Evolutionary conservation across 1,140 invertebrate species (phyloP), one percentile per base, ranked within the genome.

Genomic region (Tigriopus japonicus): DNA sequence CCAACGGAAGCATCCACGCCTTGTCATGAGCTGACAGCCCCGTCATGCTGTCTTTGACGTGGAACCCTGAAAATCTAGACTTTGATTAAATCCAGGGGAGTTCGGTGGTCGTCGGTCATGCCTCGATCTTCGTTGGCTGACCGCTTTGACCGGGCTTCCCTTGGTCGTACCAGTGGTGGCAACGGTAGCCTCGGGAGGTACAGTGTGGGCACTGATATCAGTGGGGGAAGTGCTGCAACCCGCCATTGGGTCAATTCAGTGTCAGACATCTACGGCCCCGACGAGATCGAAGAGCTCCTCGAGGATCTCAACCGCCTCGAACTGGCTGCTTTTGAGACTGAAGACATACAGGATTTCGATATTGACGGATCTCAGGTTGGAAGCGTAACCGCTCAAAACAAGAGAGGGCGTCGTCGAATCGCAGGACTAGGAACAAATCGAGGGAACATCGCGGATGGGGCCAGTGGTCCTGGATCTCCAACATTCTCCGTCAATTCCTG

Each of bases 181-280:
- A 28, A 52, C n/a, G 58, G 58, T 6, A 60, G 58, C 23, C 42
- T 56, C 7, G 58, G 58, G 14, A 15, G 58, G 9, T 28, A 21
- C 40, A 51, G 42, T 9, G 28, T 35, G 28, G 28, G 28, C 23
- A 42, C 23, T n/a, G 59, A 53, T 13, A 17, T 61, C 12, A 56
- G 43, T 15, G 43, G n/a, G n/a, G 45, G 59, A 49, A 52, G 42
- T 13, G 59, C 43, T 2, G 59, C 52, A 12, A 61, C 59, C 28
- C 59, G 59, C 15, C 59, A 61, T 35, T 61, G 59, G 59, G 59
- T 61, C 13, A 61, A 61, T 35, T 61, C 59, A 19, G 59, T 61
- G 42, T 61, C 59, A 35, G 59, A 61, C 40, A 61, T 61, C 13
- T 61, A 61, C 35, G 59, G 59, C 13, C 59, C 59, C 13, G 59